Evolutionary conservation across 2,113 vertebrate species (phyloP), one percentile per base, ranked within the genome.

Genomic region (Mustela nigripes): DNA sequence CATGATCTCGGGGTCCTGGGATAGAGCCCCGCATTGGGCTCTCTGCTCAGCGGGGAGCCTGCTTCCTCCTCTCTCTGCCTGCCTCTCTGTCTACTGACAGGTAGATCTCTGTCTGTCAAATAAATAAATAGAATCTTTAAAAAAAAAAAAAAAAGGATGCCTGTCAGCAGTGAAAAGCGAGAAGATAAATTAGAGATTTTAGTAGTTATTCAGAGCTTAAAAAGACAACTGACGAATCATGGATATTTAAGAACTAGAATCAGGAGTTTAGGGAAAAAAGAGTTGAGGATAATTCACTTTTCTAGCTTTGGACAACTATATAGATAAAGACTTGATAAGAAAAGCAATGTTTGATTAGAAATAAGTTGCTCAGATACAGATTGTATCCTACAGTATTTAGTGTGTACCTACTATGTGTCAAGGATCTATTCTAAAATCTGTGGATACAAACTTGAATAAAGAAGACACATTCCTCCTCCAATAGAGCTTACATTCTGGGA

Each of bases 351-450:
- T 94, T 87, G 39, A 42, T 87, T 84, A 78, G 45, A 50, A 24
- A 73, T 42, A 89, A 94, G 33, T 22, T 33, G 36, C n/a, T 96
- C 7, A 74, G 50, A 71, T 93, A 9, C 3, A 6, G 31, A 53
- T 39, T 81, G 60, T 63, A 73, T 94, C 89, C 31, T 89, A 7
- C 7, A 74, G 62, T 78, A 93, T 76, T 90, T 95, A 93, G 60
- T 76, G 33, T 73, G 5, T 91, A 42, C 36, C 3, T 85, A 9
- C 14, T 48, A 0, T 83, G 31, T 69, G 73, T 14, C 65, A 81
- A 48, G 58, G 80, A 73, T 10, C n/a, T 91, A 31, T 12, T 87
- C 45, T 79, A 79, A 8, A 45, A 86, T 5, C 42, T 80, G 33
- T 11, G n/a, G 69, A 79, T 85, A 62, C 15, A 60, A 60, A 24